Evolutionary conservation across 2,888 invertebrate genomes (phyloP), one percentile per base, ranked within the genome.

Genomic region (Thymelicus lineola): DNA sequence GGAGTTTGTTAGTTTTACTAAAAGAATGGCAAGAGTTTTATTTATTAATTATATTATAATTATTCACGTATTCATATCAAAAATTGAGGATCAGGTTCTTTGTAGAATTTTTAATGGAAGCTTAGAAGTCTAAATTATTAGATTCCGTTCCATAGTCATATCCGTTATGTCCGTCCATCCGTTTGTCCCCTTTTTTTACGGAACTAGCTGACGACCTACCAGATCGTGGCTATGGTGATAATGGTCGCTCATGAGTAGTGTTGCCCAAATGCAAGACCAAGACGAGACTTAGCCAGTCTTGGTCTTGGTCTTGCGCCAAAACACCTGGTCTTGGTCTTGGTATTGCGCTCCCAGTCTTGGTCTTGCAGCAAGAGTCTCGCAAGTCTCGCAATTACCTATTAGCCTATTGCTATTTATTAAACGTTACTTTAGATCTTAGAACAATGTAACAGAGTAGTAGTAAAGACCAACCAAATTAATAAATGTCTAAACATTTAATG

Each of bases 361-460:
- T 71, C 66, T 71, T 68, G 70, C 67, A 69, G 67, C 66, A 71
- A 73, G 66, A 67, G 64, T 70, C 71, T 71, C 58, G 70, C 66
- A 66, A 68, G 66, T 71, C 66, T 53, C 28, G 58, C 71, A 71
- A 72, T 72, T 66, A 62, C 70, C 70, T 72, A 68, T 68, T 68
- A 71, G 71, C 42, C 62, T 71, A 68, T 72, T 67, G 50, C 68
- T 68, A 71, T 72, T 70, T 72, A 70, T 67, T 67, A 69, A 69
- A 72, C 28, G 28, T 28, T 28, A 28, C 28, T 28, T 28, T 28
- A 28, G 28, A 2, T 28, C 28, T 28, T 28, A 28, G 28, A 28
- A 28, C 28, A 28, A 28, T 28, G 28, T 28, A 28, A 28, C 28
- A 28, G 28, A 28, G 28, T 28, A 28, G 28, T 71, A 71, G 71